These are phyloP conservation scores for Sciaenops ocellatus DNA, from an alignment of 2,797 vertebrate genomes.

Conservation along the genomic window DNA sequence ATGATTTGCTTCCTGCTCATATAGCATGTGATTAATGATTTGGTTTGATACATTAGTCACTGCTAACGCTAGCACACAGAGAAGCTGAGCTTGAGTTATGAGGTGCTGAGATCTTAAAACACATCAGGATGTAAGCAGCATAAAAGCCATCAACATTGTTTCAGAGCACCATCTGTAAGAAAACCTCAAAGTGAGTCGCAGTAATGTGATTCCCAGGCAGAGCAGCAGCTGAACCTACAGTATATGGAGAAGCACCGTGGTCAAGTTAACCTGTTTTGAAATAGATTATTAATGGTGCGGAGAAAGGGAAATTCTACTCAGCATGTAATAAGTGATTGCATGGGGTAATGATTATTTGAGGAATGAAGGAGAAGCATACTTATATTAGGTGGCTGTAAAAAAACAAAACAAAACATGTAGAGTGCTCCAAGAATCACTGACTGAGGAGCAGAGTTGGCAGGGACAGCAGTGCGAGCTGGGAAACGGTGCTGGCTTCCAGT, in stretches of 20 bases:
- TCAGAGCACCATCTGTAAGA: constrained; percentile 32
- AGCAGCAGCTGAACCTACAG: constrained; percentile 1
- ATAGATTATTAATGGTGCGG: constrained; percentile 40
- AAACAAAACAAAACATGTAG: constrained; percentile 8
- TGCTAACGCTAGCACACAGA: neutral
- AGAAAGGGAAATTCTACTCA: constrained; percentile 19
- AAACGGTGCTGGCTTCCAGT: constrained; percentile 68
- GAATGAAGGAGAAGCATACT: constrained; percentile 25
- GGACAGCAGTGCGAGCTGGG: constrained; percentile 30
- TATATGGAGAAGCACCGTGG: constrained; percentile 38
- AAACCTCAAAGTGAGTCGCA: constrained; percentile 20
- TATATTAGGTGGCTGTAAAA: constrained; percentile 14
- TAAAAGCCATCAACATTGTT: constrained; percentile 42
- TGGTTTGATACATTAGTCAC: constrained; percentile 14
- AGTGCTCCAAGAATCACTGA: constrained; percentile 53
- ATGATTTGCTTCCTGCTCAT: constrained; percentile 21
- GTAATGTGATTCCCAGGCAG: constrained; percentile 33
- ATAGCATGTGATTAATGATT: constrained; percentile 27
- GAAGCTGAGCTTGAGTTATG: constrained; percentile 35
- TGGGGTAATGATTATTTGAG: constrained; percentile 49
- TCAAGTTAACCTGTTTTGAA: constrained; percentile 38
- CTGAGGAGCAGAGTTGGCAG: constrained; percentile 56
- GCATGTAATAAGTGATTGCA: constrained; percentile 36
- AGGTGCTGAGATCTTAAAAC: constrained; percentile 30
- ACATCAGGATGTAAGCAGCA: constrained; percentile 28